Evolutionary conservation across 2,113 vertebrate species (phyloP).

Genomic region (Peromyscus maniculatus): DNA sequence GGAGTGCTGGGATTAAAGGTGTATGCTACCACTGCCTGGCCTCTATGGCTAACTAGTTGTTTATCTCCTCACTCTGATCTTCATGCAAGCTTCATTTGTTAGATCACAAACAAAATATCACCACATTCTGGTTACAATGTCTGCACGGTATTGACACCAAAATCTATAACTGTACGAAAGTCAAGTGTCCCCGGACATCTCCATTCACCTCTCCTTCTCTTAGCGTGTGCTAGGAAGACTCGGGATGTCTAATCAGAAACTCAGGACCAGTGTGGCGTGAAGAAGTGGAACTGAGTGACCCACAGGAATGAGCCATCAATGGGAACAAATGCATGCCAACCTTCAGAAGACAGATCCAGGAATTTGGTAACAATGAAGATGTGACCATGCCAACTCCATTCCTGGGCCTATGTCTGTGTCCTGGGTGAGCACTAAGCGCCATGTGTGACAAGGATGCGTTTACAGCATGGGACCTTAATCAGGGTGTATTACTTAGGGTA

Average conservation of each 20-base stretch:
- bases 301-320: neutral
- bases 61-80: too few relatives aligned
- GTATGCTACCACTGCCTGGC: too few relatives aligned
- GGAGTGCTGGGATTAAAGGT: too few relatives aligned
- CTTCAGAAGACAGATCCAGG: neutral
- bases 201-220: neutral
- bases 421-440: neutral
- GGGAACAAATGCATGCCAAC: neutral
- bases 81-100: too few relatives aligned
- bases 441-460: neutral
- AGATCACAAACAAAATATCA: too few relatives aligned
- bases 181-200: constrained; percentile 2
- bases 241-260: neutral
- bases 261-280: neutral
- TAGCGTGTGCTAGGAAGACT: neutral
- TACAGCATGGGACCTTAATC: neutral
- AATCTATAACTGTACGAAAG: neutral
- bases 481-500: neutral
- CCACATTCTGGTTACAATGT: neutral
- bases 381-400: neutral
- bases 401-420: neutral
- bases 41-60: too few relatives aligned
- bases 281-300: neutral
- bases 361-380: neutral
- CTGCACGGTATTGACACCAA: neutral